Conservation (phyloP, 2,888 invertebrate genomes). For the Acrocyrtus sp. region DNA sequence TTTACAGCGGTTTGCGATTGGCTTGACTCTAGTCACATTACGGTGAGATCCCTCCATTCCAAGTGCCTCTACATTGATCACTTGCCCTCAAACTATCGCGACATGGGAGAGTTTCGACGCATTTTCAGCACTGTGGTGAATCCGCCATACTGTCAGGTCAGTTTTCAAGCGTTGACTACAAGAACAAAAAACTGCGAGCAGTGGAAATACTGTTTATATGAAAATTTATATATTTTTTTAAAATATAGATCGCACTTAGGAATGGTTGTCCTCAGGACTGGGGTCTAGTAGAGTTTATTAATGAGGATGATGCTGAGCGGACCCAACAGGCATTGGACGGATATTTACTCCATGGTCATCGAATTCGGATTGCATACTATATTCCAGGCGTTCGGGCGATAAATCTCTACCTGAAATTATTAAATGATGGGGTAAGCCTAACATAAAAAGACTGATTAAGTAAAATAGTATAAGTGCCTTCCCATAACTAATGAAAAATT, state of each 20-base stretch:
- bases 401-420: constrained; percentile 69
- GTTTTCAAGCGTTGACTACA: not conserved
- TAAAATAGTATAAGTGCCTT: not conserved
- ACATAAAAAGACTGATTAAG: too few relatives aligned
- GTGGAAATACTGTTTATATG: not conserved
- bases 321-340: constrained; percentile 66
- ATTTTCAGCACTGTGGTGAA: constrained; percentile 68
- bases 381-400: constrained; percentile 70
- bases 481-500: not conserved
- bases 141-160: constrained; percentile 70
- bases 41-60: constrained; percentile 69
- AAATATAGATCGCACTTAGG: constrained; percentile 68
- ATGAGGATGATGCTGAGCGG: constrained; percentile 67
- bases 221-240: constrained; percentile 14
- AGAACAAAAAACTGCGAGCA: not conserved
- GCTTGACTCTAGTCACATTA: constrained; percentile 68
- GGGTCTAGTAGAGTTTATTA: constrained; percentile 69
- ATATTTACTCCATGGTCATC: constrained; percentile 66
- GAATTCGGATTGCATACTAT: constrained; percentile 69
- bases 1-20: constrained; percentile 69
- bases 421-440: constrained; percentile 66
- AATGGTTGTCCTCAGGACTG: constrained; percentile 69
- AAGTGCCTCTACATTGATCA: constrained; percentile 69
- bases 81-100: constrained; percentile 69
- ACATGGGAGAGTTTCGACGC: constrained; percentile 68